These are phyloP conservation scores for Tigriopus japonicus DNA, from an alignment of 1,140 invertebrate species.

Conservation along the genomic window DNA sequence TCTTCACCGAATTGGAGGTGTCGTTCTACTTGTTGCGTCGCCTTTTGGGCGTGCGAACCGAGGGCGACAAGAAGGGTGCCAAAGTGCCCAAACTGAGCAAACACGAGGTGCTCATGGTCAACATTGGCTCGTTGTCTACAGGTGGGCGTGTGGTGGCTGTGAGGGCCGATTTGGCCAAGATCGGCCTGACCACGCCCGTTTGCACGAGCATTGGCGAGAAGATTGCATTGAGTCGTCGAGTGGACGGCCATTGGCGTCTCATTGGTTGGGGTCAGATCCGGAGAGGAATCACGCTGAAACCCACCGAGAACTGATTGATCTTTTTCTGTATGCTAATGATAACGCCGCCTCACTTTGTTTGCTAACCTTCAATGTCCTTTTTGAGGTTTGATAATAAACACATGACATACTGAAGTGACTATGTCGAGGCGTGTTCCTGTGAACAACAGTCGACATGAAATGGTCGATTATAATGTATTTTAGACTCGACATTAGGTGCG, in stretches of 20 bases:
- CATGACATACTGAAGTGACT: no score
- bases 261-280: slow-evolving; percentile 95
- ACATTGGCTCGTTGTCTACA: slow-evolving; percentile 96
- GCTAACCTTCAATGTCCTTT: no score
- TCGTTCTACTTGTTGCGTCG: slow-evolving; percentile 91
- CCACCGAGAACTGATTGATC: slow-evolving; percentile 25
- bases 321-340: no score
- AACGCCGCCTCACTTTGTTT: no score
- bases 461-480: no score
- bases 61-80: slow-evolving; percentile 96
- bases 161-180: slow-evolving; percentile 93
- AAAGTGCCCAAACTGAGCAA: slow-evolving; percentile 71
- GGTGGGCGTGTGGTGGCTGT: slow-evolving; percentile 90
- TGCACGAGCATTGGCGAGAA: slow-evolving; percentile 98
- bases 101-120: slow-evolving; percentile 83
- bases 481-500: no score
- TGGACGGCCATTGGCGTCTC: slow-evolving; percentile 98
- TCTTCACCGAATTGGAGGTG: slow-evolving; percentile 95
- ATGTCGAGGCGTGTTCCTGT: no score
- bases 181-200: slow-evolving; percentile 86
- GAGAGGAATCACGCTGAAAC: slow-evolving; percentile 70
- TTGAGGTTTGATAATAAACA: no score
- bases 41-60: slow-evolving; percentile 86
- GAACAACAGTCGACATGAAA: no score
- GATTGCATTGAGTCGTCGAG: slow-evolving; percentile 87